These are phyloP conservation scores for Amphipoea lucens DNA, from an alignment of 2,888 invertebrate genomes.

Conservation along the genomic window DNA sequence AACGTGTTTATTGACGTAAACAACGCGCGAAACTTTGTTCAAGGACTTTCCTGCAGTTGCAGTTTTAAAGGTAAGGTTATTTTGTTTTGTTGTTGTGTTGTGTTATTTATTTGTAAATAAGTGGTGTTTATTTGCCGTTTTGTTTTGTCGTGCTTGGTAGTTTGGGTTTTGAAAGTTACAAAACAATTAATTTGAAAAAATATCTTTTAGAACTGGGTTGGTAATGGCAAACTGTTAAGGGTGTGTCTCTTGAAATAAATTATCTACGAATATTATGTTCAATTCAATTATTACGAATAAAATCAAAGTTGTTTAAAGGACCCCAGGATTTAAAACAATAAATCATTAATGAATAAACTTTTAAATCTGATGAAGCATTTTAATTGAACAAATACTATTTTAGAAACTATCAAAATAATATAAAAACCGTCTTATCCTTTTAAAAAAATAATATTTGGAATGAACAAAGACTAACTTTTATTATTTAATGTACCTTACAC, in stretches of 20 bases:
- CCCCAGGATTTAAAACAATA: neutral
- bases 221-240: neutral
- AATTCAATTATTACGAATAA: too few species aligned
- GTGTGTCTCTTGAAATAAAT: neutral
- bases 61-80: constrained; percentile 66
- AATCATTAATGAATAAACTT: neutral
- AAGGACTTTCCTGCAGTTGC: constrained; percentile 68
- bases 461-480: neutral
- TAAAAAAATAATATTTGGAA: neutral
- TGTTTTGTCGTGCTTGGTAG: neutral
- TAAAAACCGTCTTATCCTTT: neutral
- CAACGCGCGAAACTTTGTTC: constrained; percentile 75
- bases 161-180: neutral
- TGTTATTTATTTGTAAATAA: constrained; percentile 46
- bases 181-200: neutral
- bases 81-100: constrained; percentile 43
- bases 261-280: neutral
- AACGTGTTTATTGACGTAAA: constrained; percentile 88
- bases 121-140: constrained; percentile 6
- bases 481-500: neutral
- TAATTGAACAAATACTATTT: neutral
- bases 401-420: neutral
- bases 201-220: neutral
- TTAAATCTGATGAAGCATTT: neutral
- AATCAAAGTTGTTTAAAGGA: neutral